Evolutionary conservation across 2,113 vertebrate species (phyloP).

Genomic region (Podarcis raffonei): DNA sequence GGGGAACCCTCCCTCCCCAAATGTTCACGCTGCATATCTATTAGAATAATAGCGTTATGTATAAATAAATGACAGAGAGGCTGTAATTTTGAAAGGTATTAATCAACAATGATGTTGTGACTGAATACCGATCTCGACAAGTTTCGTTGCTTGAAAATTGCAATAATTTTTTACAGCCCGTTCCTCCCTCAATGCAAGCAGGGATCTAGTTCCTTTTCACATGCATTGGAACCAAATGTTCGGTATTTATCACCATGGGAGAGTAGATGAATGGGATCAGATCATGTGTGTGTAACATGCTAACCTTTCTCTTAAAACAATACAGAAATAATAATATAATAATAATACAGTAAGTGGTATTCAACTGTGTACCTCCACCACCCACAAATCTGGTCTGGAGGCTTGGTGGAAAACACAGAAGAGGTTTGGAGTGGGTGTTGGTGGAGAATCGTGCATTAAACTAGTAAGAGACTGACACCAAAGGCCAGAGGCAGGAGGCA

Average conservation of each 20-base stretch:
- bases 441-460: no score
- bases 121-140: slow-evolving; percentile 68
- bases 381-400: no score
- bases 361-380: neutral
- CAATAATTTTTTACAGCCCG: slow-evolving; percentile 62
- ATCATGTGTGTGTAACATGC: neutral
- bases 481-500: neutral
- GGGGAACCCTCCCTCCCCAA: slow-evolving; percentile 53
- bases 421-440: no score
- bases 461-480: neutral
- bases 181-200: neutral
- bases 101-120: slow-evolving; percentile 61
- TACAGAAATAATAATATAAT: no score
- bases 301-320: neutral
- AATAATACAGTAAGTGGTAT: neutral
- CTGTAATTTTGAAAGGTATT: slow-evolving; percentile 69
- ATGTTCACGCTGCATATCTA: neutral
- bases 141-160: slow-evolving; percentile 57
- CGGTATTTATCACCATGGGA: neutral
- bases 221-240: neutral
- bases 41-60: slow-evolving; percentile 60
- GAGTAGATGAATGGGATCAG: neutral
- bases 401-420: no score
- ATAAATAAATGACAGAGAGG: slow-evolving; percentile 71
- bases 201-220: neutral